These are phyloP conservation scores for Sarcophaga bullata DNA, from an alignment of 1,140 invertebrate species.

Conservation along the genomic window DNA sequence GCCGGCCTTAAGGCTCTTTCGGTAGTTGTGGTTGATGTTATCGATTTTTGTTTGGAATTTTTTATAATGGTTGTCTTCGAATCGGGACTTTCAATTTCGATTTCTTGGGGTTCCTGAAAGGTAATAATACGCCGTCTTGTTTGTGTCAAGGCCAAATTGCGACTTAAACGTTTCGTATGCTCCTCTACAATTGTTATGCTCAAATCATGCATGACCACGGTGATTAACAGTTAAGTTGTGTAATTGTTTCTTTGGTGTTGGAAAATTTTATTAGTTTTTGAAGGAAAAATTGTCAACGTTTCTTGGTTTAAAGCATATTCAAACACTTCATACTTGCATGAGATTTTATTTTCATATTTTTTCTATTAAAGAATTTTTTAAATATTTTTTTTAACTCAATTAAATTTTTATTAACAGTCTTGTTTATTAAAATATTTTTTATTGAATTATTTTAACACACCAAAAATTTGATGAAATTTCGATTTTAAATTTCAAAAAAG, in stretches of 20 bases:
- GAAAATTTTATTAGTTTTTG: not conserved
- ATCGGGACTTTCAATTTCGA: slow-evolving; percentile 7
- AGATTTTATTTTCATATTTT: not conserved
- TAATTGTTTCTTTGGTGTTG: slow-evolving; percentile 23
- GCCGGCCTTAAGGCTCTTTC: not conserved
- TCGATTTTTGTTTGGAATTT: slow-evolving; percentile 19
- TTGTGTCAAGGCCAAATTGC: slow-evolving; percentile 43
- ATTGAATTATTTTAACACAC: no score
- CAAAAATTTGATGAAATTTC: no score
- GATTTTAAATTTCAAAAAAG: no score
- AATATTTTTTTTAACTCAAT: not conserved
- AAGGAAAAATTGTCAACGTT: not conserved
- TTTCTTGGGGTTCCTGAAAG: slow-evolving; percentile 27
- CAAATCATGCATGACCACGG: slow-evolving; percentile 46
- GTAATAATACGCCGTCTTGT: slow-evolving; percentile 44
- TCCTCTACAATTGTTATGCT: slow-evolving; percentile 45
- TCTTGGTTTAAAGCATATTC: not conserved
- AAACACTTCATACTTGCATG: not conserved
- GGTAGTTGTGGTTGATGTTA: slow-evolving; percentile 33
- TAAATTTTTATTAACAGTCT: no score
- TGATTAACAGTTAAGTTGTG: not conserved
- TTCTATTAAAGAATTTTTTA: not conserved
- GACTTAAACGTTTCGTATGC: slow-evolving; percentile 45
- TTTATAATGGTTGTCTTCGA: slow-evolving; percentile 25
- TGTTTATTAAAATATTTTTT: no score